Conservation (phyloP, 2,888 invertebrate genomes). For the Dugesia japonica region DNA sequence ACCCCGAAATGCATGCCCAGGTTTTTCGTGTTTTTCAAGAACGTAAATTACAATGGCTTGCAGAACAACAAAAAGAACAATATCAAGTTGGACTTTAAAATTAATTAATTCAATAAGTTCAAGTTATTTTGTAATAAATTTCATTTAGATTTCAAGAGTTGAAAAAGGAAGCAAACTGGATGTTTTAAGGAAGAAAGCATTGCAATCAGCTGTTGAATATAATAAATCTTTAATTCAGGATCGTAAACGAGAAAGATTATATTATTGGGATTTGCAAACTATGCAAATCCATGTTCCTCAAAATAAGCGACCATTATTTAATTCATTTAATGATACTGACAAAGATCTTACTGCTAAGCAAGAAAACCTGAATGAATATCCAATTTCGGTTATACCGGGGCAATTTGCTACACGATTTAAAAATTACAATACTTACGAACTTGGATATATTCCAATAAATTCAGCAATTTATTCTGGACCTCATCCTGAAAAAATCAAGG, state of each 20-base stretch:
- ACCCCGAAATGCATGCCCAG: constrained; percentile 24
- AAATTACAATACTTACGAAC: constrained; percentile 64
- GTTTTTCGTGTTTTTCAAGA: constrained; percentile 24
- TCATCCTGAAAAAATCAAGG: background rate
- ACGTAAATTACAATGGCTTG: constrained; percentile 25
- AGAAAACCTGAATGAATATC: constrained; percentile 54
- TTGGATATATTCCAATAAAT: constrained; percentile 78
- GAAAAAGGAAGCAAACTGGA: constrained; percentile 29
- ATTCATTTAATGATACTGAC: background rate
- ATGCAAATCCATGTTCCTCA: constrained; percentile 33
- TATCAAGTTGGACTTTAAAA: constrained; percentile 29
- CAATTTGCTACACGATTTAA: constrained; percentile 77
- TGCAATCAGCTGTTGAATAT: constrained; percentile 29
- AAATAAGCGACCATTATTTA: constrained; percentile 22
- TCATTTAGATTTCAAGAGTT: constrained; percentile 28
- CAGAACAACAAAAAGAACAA: constrained; percentile 29
- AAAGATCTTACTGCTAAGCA: background rate
- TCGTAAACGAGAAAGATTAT: constrained; percentile 26
- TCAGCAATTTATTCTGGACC: constrained; percentile 59
- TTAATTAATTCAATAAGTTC: too few species aligned
- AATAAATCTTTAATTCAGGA: constrained; percentile 27
- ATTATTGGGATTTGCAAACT: constrained; percentile 33
- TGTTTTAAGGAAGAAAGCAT: constrained; percentile 1
- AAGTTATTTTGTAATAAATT: too few species aligned
- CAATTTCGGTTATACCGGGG: constrained; percentile 81